phyloP scores from a whole-genome alignment of 2,113 vertebrate species.

The Neolamprologus hecqui region DNA sequence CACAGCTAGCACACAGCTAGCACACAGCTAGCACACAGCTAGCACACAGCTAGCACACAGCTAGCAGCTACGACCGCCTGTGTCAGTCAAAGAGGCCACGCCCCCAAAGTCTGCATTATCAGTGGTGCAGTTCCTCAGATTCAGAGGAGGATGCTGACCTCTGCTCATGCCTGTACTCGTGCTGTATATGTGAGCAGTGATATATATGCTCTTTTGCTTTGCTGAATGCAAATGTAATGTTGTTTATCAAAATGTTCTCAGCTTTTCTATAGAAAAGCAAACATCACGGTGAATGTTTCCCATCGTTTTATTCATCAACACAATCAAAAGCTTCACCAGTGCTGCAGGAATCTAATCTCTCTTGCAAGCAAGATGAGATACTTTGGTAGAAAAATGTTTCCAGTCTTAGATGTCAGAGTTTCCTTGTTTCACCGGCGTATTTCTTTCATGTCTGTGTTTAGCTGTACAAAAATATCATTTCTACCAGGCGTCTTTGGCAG shows the following conservation, averaged over 20 bases:
- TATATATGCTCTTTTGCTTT: neutral
- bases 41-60: too few species aligned
- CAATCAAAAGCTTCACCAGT: neutral
- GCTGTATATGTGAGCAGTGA: neutral
- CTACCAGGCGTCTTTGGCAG: neutral
- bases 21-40: too few species aligned
- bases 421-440: neutral
- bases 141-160: neutral
- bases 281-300: neutral
- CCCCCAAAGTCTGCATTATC: neutral
- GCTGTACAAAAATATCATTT: neutral
- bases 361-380: neutral
- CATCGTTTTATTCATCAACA: neutral
- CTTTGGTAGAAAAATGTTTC: neutral
- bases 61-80: neutral
- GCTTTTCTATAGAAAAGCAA: neutral
- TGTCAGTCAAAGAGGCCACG: neutral
- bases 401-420: neutral
- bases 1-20: too few species aligned
- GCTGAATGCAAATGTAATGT: neutral
- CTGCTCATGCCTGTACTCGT: neutral
- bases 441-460: neutral
- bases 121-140: neutral
- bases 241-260: neutral
- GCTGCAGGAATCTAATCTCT: neutral